Base-by-base conservation (phyloP, 2,797 vertebrate genomes). In the Pangasius mekongensis region DNA sequence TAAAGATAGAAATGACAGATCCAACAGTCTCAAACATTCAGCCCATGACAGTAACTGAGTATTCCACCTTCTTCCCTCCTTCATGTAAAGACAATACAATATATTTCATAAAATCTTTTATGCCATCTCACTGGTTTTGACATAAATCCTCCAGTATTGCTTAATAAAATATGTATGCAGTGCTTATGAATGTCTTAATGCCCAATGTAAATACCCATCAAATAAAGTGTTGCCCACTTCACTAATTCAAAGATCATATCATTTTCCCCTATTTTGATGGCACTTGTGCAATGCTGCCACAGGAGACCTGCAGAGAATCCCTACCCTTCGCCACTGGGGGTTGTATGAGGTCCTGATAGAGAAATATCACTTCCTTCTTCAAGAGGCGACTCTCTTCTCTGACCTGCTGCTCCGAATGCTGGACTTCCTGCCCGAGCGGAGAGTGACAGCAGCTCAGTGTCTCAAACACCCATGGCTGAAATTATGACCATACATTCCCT, bases 381-480 rank as follows among this genome's bases (percentile, higher is more conserved):
- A 92, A 11, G 94, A 96, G 2, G 96, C 94, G 0, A 85, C 94
- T 13, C 84, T 91, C 9, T 96, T 97, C 89, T 83, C 96, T 64
- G 85, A 94, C 89, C 97, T 98, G 90, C 94, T 98, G 14, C 93
- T 95, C 62, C 90, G 85, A 11, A 97, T 98, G 94, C 92, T 98
- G 88, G 95, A 95, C 33, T 97, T 96, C 91, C 89, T 93, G 5
- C 96, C 96, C 0, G 93, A 97, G 83, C 95, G 91, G 86, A 94
- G 97, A 86, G 93, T 96, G 74, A 96, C 95, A 0, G 97, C 97
- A 58, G 94, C 94, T 52, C 95, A 96, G 86, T 96, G 96, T 91
- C 96, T 98, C 86, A 88, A 77, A 86, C 97, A 98, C 89, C 94
- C 96, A 0, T 98, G 97, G 97, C 92, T 96, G 60, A 82, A 64